Conservation (phyloP, 1,140 invertebrate species). For the Halyomorpha halys region DNA sequence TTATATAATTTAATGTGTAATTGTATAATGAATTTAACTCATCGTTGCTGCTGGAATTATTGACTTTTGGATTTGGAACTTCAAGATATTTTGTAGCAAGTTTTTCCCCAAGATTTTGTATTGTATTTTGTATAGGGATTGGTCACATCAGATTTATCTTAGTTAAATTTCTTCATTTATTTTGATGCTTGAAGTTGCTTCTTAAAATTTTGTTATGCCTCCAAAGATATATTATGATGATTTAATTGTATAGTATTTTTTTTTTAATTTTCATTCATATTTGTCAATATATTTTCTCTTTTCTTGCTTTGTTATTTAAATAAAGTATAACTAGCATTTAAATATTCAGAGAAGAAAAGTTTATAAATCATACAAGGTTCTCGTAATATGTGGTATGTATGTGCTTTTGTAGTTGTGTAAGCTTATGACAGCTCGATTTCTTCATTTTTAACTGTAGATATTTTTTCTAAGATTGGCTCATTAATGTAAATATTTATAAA, state of each 20-base stretch:
- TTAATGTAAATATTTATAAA: too few species aligned
- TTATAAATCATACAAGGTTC: too few species aligned
- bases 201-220: not conserved
- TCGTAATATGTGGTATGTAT: constrained; percentile 13
- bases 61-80: not conserved
- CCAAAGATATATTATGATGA: not conserved
- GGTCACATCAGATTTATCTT: constrained; percentile 14
- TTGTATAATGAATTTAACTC: not conserved
- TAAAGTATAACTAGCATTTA: not conserved
- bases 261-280: not conserved
- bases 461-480: too few species aligned
- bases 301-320: not conserved
- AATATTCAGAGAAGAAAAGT: not conserved
- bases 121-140: constrained; percentile 19
- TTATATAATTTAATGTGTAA: not conserved
- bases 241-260: not conserved
- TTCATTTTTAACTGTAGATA: too few species aligned
- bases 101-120: not conserved
- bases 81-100: not conserved
- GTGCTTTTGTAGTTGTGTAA: too few species aligned
- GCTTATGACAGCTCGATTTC: too few species aligned
- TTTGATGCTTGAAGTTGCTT: not conserved
- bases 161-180: not conserved
- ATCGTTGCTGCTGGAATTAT: not conserved
- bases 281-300: constrained; percentile 4